Conservation (phyloP, 2,888 invertebrate species). For the Rotaria macrura region DNA sequence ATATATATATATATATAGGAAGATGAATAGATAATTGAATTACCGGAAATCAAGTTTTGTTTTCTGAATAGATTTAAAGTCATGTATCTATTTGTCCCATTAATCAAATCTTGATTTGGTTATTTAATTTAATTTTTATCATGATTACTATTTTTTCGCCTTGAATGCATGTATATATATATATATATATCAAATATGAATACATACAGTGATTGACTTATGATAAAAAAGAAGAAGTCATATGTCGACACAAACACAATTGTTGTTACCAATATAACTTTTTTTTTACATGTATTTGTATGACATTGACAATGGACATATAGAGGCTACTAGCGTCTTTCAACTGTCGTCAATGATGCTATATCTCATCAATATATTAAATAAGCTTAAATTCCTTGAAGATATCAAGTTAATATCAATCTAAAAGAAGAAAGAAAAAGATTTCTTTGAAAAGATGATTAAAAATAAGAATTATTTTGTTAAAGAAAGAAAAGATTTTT, state of each 20-base stretch:
- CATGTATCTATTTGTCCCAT: not conserved
- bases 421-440: not conserved
- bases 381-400: not conserved
- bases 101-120: not conserved
- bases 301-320: not conserved
- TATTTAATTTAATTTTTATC: not conserved
- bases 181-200: not conserved
- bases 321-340: not conserved
- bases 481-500: not conserved
- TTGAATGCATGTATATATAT: too few relatives aligned
- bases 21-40: too few relatives aligned
- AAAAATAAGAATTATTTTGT: not conserved
- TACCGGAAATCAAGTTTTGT: not conserved
- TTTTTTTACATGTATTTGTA: not conserved
- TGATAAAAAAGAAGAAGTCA: not conserved
- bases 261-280: not conserved
- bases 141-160: too few relatives aligned
- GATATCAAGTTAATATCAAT: not conserved
- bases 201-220: not conserved
- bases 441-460: not conserved
- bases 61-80: not conserved
- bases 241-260: not conserved
- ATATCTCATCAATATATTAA: not conserved
- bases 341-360: not conserved
- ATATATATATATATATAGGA: too few relatives aligned